phyloP scores from a whole-genome alignment of 1,140 invertebrate species.

The Whitmania pigra region DNA sequence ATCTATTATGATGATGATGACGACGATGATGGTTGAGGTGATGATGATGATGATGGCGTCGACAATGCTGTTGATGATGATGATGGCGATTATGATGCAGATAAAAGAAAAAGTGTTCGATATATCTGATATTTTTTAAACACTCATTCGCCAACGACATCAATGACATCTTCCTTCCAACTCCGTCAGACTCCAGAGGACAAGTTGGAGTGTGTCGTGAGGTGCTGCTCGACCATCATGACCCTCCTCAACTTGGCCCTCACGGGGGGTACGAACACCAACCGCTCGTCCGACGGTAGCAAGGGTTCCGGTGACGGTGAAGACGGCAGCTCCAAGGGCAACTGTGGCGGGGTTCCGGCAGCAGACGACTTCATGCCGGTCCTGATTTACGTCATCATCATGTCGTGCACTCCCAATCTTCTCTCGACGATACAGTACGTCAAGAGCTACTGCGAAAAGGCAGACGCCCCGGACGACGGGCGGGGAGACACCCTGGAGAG shows the following conservation, averaged over 20 bases:
- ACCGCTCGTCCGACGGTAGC: not conserved
- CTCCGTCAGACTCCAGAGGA: slow-evolving; percentile 65
- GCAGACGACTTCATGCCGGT: slow-evolving; percentile 95
- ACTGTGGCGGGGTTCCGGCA: slow-evolving; percentile 64
- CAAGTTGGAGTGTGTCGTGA: slow-evolving; percentile 73
- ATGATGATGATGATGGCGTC: not conserved
- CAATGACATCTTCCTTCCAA: no score
- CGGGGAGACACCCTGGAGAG: not conserved
- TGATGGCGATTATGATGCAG: not conserved
- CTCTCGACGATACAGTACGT: slow-evolving; percentile 95
- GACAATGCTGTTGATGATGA: not conserved
- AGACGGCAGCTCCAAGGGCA: slow-evolving; percentile 29
- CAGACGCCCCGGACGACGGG: slow-evolving; percentile 28
- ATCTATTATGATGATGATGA: slow-evolving; percentile 10
- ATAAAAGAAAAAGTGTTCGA: no score
- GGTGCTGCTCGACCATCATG: slow-evolving; percentile 77
- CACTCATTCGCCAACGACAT: no score
- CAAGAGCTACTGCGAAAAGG: slow-evolving; percentile 71
- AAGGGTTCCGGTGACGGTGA: not conserved
- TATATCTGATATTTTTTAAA: no score
- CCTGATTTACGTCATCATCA: slow-evolving; percentile 87
- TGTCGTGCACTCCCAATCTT: slow-evolving; percentile 83
- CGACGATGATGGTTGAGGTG: not conserved
- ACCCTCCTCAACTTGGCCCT: slow-evolving; percentile 67
- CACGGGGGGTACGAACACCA: not conserved